These are phyloP conservation scores for Phthorimaea operculella DNA, from an alignment of 1,140 invertebrate species.

Conservation along the genomic window DNA sequence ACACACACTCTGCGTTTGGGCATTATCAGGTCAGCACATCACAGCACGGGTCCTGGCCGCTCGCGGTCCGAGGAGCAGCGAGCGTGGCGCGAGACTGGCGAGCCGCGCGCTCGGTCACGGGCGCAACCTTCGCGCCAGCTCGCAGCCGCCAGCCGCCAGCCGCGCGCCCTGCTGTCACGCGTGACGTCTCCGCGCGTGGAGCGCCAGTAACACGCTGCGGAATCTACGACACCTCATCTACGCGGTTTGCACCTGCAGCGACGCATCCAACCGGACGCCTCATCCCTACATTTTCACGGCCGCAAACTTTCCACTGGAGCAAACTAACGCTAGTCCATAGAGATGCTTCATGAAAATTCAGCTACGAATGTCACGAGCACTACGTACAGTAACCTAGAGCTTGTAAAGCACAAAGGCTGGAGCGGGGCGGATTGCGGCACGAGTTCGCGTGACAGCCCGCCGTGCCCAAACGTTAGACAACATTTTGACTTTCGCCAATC, in stretches of 20 bases:
- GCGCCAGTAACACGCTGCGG: slow-evolving; percentile 1
- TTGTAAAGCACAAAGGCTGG: neutral
- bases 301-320: neutral
- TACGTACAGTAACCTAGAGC: neutral
- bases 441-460: slow-evolving; percentile 46
- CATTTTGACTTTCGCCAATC: slow-evolving; percentile 47
- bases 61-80: slow-evolving; percentile 51
- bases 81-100: slow-evolving; percentile 53
- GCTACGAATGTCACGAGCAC: neutral
- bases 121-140: slow-evolving; percentile 58
- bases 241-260: neutral
- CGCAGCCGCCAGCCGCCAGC: slow-evolving; percentile 22
- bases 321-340: neutral
- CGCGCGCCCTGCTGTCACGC: slow-evolving; percentile 28
- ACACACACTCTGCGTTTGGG: slow-evolving; percentile 42
- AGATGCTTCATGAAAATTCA: neutral
- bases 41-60: slow-evolving; percentile 34
- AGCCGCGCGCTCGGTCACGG: slow-evolving; percentile 51
- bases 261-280: neutral
- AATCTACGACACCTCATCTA: neutral
- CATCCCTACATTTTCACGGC: neutral
- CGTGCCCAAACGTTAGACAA: slow-evolving; percentile 52
- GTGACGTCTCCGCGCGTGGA: slow-evolving; percentile 24
- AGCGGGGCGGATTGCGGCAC: slow-evolving; percentile 20
- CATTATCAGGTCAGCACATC: slow-evolving; percentile 47